These are phyloP conservation scores for Sphyrna mokarran DNA, from an alignment of 2,113 vertebrate genomes.

Conservation along the genomic window DNA sequence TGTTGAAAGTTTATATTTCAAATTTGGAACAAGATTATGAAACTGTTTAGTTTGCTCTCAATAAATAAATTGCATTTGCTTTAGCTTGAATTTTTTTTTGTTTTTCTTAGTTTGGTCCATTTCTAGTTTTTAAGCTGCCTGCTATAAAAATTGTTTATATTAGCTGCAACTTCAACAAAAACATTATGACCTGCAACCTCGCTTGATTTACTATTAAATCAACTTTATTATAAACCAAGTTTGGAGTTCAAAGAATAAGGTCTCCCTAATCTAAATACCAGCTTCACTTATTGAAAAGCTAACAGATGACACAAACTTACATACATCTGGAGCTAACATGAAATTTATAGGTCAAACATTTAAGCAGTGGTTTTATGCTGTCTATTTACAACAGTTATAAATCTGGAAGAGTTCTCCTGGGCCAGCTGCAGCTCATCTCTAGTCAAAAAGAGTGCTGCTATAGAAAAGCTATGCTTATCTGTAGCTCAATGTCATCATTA, in stretches of 20 bases:
- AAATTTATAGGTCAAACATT: constrained; percentile 32
- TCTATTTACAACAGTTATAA: constrained; percentile 31
- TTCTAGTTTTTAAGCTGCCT: neutral
- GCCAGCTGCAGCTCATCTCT: constrained; percentile 37
- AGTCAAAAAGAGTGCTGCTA: constrained; percentile 39
- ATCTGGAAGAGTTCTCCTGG: constrained; percentile 15
- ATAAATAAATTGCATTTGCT: neutral
- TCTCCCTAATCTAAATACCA: constrained; percentile 21
- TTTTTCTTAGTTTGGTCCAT: neutral
- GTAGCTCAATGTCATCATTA: constrained; percentile 34
- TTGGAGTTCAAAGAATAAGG: constrained; percentile 36
- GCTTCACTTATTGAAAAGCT: constrained; percentile 35
- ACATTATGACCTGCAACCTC: constrained; percentile 15
- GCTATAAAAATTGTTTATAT: constrained; percentile 38
- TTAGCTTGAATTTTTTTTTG: constrained; percentile 12
- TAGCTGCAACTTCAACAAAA: constrained; percentile 23
- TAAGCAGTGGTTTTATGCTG: constrained; percentile 19
- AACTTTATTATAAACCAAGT: constrained; percentile 28
- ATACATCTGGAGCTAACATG: constrained; percentile 36
- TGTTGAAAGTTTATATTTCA: neutral
- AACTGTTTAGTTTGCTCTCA: constrained; percentile 7
- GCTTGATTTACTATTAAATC: constrained; percentile 34
- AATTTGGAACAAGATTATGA: neutral
- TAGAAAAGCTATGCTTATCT: constrained; percentile 34
- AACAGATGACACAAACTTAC: constrained; percentile 32